Evolutionary conservation across 2,797 vertebrate genomes (phyloP).

Genomic region (Aeoliscus strigatus): DNA sequence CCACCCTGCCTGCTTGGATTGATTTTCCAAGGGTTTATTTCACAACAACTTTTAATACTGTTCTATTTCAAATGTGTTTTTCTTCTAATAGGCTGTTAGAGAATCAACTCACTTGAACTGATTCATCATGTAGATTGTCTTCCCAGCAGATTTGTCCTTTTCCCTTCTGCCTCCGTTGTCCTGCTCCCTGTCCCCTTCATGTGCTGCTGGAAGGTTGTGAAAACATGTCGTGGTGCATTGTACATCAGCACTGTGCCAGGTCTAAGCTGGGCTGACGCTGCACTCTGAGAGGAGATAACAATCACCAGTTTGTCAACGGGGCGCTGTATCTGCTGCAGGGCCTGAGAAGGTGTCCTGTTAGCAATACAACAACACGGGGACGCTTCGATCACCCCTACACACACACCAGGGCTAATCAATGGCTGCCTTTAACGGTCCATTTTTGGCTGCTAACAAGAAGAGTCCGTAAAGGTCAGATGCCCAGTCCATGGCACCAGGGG

Average conservation of each 20-base stretch:
- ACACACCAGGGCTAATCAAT: slow-evolving; percentile 59
- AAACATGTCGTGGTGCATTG: slow-evolving; percentile 37
- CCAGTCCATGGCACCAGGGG: slow-evolving; percentile 35
- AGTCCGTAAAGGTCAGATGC: slow-evolving; percentile 59
- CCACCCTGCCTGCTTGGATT: no score
- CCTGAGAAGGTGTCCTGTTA: slow-evolving; percentile 44
- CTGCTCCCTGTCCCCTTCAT: slow-evolving; percentile 28
- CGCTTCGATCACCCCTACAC: slow-evolving; percentile 49
- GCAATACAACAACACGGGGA: slow-evolving; percentile 57
- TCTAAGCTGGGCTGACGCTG: slow-evolving; percentile 43
- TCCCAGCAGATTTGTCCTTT: not conserved
- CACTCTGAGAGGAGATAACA: slow-evolving; percentile 62
- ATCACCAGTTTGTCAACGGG: slow-evolving; percentile 67
- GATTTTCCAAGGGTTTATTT: no score
- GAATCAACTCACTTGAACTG: slow-evolving; percentile 23
- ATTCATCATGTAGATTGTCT: slow-evolving; percentile 24
- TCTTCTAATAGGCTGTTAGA: slow-evolving; percentile 9
- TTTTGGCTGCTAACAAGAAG: slow-evolving; percentile 34
- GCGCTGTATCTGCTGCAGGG: slow-evolving; percentile 48
- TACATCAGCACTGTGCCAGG: slow-evolving; percentile 21
- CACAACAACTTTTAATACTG: no score
- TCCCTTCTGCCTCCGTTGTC: slow-evolving; percentile 21
- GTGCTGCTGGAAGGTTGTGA: slow-evolving; percentile 40
- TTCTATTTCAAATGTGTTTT: slow-evolving; percentile 1
- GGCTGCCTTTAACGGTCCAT: slow-evolving; percentile 57